Evolutionary conservation across 2,888 invertebrate genomes (phyloP).

Genomic region (Plusia festucae): DNA sequence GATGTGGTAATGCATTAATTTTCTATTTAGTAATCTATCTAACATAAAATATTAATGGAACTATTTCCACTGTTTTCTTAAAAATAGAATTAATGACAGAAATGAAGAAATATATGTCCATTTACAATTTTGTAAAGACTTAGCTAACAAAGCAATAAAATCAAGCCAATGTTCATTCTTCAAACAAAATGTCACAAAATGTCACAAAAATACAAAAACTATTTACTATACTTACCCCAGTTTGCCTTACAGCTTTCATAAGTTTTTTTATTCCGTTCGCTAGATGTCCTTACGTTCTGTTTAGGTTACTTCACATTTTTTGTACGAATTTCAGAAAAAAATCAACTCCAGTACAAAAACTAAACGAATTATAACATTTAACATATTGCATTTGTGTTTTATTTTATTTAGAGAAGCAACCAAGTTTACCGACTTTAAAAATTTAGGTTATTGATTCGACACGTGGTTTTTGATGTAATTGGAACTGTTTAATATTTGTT

Average conservation of each 20-base stretch:
- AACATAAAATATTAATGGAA: too few species aligned
- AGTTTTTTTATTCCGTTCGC: slow-evolving; percentile 64
- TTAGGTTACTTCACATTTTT: slow-evolving; percentile 59
- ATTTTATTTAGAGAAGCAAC: background rate
- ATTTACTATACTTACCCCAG: slow-evolving; percentile 39
- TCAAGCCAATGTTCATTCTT: too few species aligned
- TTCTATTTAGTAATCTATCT: too few species aligned
- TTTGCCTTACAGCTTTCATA: slow-evolving; percentile 19
- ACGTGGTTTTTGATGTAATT: background rate
- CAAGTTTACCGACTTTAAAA: background rate
- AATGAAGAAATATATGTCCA: too few species aligned
- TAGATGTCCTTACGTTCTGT: slow-evolving; percentile 64
- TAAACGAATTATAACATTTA: slow-evolving; percentile 5
- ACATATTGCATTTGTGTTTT: slow-evolving; percentile 6
- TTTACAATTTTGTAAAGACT: too few species aligned
- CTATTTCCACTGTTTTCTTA: too few species aligned
- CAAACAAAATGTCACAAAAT: too few species aligned
- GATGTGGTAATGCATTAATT: too few species aligned
- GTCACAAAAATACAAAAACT: background rate
- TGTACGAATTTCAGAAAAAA: slow-evolving; percentile 61
- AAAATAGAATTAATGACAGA: too few species aligned
- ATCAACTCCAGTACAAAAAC: slow-evolving; percentile 37
- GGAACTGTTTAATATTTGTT: background rate
- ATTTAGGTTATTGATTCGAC: background rate
- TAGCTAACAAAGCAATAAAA: too few species aligned